Evolutionary conservation across 1,140 invertebrate genomes (phyloP).

Genomic region (Brachionus koreanus): DNA sequence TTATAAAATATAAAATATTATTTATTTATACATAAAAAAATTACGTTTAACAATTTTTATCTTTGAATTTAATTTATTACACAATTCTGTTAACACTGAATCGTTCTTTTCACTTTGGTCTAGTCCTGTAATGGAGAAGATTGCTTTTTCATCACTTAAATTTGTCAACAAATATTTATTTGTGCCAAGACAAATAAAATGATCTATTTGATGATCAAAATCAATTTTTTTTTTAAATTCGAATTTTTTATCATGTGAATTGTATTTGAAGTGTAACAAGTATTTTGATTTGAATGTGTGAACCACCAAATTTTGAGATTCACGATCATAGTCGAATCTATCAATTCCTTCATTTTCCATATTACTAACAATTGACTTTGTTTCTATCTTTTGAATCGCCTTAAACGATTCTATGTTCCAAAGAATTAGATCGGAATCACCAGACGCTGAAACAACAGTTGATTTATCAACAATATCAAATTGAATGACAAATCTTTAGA

Average conservation of each 20-base stretch:
- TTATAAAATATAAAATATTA: neutral
- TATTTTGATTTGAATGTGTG: neutral
- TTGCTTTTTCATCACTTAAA: neutral
- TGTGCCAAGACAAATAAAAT: neutral
- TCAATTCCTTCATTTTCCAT: neutral
- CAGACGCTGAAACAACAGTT: slow-evolving; percentile 1
- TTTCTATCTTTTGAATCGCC: slow-evolving; percentile 4
- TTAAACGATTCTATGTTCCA: slow-evolving; percentile 4
- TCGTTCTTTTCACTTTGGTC: neutral
- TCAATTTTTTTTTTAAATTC: neutral
- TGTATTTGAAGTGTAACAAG: neutral
- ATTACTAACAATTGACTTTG: neutral
- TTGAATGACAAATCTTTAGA: neutral
- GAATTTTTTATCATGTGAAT: neutral
- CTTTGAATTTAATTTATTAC: neutral
- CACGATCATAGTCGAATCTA: neutral
- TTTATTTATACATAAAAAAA: neutral
- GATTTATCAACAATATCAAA: neutral
- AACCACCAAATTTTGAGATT: neutral
- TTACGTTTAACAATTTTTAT: neutral
- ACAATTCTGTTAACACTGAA: neutral
- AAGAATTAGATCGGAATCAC: neutral
- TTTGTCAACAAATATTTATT: neutral
- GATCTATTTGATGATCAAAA: neutral
- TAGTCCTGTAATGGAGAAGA: neutral